These are phyloP conservation scores for Botia almorhae DNA, from an alignment of 2,797 vertebrate species.

Conservation along the genomic window DNA sequence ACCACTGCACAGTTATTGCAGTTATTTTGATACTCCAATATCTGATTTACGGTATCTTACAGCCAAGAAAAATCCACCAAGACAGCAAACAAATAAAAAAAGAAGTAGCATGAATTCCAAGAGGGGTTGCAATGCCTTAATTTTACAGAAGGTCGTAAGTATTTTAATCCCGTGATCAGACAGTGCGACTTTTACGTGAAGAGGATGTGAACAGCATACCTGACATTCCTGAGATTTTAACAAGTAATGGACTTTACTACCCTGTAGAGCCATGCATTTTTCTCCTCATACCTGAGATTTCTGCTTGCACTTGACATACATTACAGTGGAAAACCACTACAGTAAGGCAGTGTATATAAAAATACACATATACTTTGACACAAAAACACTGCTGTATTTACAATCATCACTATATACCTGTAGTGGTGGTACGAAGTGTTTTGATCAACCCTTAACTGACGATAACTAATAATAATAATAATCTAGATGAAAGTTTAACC, in stretches of 20 bases:
- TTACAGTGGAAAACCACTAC: background rate
- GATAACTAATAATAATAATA: too few species aligned
- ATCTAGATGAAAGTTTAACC: background rate
- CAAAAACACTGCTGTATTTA: too few species aligned
- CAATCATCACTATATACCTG: too few species aligned
- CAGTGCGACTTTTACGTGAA: conserved; percentile 43
- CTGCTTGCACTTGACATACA: conserved; percentile 7
- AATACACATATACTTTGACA: too few species aligned
- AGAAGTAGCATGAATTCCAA: background rate
- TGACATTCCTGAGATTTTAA: conserved; percentile 68
- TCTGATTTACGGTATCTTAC: background rate
- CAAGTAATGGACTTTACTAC: conserved; percentile 49
- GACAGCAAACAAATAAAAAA: background rate
- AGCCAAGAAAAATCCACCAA: background rate
- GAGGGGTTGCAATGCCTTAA: conserved; percentile 11
- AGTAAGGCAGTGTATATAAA: too few species aligned
- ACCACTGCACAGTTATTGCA: background rate
- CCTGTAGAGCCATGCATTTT: background rate
- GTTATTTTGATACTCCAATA: background rate
- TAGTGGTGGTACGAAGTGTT: too few species aligned
- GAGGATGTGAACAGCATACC: conserved; percentile 66
- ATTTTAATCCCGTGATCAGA: conserved; percentile 62
- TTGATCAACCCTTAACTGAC: background rate
- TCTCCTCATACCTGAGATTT: conserved; percentile 21
- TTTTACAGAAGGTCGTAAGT: conserved; percentile 53